Evolutionary conservation across 2,888 invertebrate species (phyloP).

Genomic region (Tromatobia lineatoria): DNA sequence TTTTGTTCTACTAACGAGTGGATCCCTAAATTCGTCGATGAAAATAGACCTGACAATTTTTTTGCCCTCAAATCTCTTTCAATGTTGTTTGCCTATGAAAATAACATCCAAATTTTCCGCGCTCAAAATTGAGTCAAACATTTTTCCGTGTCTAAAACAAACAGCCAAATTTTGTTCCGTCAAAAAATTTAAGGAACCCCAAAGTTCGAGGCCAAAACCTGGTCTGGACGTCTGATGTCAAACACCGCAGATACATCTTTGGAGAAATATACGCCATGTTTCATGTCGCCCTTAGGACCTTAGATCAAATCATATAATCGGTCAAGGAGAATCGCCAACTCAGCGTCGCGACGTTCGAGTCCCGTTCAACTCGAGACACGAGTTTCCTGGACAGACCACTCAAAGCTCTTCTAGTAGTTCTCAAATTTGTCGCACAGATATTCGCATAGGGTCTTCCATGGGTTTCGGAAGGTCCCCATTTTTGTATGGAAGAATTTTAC

Average conservation of each 20-base stretch:
- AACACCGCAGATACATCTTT: neutral
- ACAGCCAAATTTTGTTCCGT: neutral
- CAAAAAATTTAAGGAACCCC: neutral
- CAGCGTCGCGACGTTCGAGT: slow-evolving; percentile 15
- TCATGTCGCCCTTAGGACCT: neutral
- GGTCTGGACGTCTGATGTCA: no score
- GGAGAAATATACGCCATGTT: neutral
- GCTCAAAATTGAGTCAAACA: no score
- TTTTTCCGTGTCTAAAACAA: no score
- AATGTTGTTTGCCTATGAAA: no score
- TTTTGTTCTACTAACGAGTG: no score
- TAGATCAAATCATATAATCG: slow-evolving; percentile 3
- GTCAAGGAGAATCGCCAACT: slow-evolving; percentile 2
- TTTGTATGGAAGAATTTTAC: neutral
- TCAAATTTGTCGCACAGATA: slow-evolving; percentile 7
- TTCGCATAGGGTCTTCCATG: neutral
- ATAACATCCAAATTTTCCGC: no score
- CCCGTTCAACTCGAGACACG: slow-evolving; percentile 15
- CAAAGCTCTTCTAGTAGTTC: neutral
- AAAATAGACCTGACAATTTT: no score
- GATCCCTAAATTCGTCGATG: no score
- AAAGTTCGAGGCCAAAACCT: no score
- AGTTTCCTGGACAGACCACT: neutral
- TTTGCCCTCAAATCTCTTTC: no score
- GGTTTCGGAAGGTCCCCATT: neutral